phyloP scores from a whole-genome alignment of 92 coral and sea anemone genomes.

The Micromussa lordhowensis region DNA sequence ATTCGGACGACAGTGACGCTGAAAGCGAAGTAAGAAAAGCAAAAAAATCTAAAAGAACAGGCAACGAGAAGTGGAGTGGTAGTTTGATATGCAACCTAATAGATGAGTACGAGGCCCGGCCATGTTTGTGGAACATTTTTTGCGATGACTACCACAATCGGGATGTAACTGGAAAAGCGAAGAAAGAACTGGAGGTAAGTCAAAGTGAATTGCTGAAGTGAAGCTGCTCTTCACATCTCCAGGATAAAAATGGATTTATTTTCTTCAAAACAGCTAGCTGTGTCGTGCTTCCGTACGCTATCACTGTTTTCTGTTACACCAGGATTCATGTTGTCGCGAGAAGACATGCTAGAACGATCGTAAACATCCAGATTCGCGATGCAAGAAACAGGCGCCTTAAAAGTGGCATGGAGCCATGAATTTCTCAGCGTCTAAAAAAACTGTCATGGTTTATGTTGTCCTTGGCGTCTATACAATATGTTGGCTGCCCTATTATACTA shows the following conservation, averaged over 20 bases:
- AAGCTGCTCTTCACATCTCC: constrained; percentile 75
- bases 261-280: constrained; percentile 69
- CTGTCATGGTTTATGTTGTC: constrained; percentile 85
- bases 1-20: too few species aligned
- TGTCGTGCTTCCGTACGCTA: constrained; percentile 70
- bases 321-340: constrained; percentile 94
- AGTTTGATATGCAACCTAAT: too few species aligned
- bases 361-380: constrained; percentile 90
- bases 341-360: constrained; percentile 90
- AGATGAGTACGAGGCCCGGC: too few species aligned
- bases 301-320: constrained; percentile 88
- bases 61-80: too few species aligned
- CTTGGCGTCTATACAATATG: constrained; percentile 83
- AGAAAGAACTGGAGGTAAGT: too few species aligned
- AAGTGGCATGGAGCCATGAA: constrained; percentile 43
- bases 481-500: constrained; percentile 87
- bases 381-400: constrained; percentile 71
- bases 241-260: constrained; percentile 76
- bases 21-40: too few species aligned
- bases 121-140: too few species aligned
- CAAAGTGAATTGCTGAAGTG: too few species aligned
- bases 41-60: too few species aligned
- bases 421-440: constrained; percentile 75
- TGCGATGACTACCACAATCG: too few species aligned
- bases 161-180: too few species aligned